These are phyloP conservation scores for Phoebastria nigripes DNA, from an alignment of 2,797 vertebrate species.

Conservation along the genomic window DNA sequence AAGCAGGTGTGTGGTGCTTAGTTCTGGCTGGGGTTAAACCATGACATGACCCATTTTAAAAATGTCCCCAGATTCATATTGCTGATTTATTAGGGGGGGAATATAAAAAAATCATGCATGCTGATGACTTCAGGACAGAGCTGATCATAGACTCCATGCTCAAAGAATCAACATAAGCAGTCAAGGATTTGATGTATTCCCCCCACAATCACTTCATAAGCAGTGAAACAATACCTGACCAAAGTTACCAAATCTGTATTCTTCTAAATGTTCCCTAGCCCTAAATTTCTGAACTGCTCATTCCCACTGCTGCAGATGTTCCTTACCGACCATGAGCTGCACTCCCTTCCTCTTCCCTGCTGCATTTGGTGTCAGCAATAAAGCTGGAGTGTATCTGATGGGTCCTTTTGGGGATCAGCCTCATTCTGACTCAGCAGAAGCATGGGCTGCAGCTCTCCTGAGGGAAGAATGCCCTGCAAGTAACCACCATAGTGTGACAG, in stretches of 20 bases:
- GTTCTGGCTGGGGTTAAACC: too few species aligned
- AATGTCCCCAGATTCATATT: neutral
- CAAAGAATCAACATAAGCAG: neutral
- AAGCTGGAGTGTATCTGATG: neutral
- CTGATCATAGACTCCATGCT: neutral
- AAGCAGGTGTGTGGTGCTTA: too few species aligned
- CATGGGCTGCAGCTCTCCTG: neutral
- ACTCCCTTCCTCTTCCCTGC: neutral
- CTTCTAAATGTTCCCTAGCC: neutral
- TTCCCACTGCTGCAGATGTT: neutral
- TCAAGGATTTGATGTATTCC: neutral
- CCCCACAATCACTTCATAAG: neutral
- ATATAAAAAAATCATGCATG: neutral
- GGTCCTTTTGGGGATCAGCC: neutral
- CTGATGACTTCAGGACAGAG: neutral
- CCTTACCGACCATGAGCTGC: neutral
- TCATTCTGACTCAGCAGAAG: neutral
- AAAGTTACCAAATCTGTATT: neutral
- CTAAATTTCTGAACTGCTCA: neutral
- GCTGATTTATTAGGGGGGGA: neutral
- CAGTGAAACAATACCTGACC: neutral
- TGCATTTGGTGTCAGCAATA: neutral
- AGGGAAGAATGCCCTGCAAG: neutral
- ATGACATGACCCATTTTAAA: neutral
- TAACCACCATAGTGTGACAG: neutral